Evolutionary conservation across 2,888 invertebrate genomes (phyloP).

Genomic region (Deroplatys truncata): DNA sequence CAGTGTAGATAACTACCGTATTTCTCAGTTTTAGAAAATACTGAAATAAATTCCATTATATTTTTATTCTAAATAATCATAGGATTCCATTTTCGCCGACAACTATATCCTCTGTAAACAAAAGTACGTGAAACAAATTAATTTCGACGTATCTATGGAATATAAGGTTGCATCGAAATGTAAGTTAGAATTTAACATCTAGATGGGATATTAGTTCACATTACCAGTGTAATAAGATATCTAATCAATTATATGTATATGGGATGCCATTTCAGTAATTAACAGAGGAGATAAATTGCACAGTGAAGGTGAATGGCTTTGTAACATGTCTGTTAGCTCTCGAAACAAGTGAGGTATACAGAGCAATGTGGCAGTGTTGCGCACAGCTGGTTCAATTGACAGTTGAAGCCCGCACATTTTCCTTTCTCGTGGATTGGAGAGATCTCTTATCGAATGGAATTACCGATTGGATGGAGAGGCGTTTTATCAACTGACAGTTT

Average conservation of each 20-base stretch:
- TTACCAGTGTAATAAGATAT: too few species aligned
- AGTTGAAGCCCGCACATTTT: not conserved
- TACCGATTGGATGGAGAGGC: not conserved
- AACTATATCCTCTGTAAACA: too few species aligned
- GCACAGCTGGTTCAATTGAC: not conserved
- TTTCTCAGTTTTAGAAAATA: too few species aligned
- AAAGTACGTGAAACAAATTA: too few species aligned
- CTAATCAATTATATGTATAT: not conserved
- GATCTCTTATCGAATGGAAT: not conserved
- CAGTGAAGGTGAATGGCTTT: not conserved
- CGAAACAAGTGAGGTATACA: not conserved
- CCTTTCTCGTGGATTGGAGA: not conserved
- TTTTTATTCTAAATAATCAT: too few species aligned
- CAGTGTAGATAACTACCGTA: too few species aligned
- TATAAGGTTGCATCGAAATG: too few species aligned
- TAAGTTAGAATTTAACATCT: too few species aligned
- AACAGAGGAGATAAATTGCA: not conserved
- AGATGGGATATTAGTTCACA: too few species aligned
- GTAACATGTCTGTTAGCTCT: not conserved
- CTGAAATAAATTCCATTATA: too few species aligned
- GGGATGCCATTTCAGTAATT: not conserved
- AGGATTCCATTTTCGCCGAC: too few species aligned
- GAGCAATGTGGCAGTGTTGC: not conserved
- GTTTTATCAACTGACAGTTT: not conserved
- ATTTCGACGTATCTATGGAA: too few species aligned